Base-by-base conservation (phyloP, 92 coral and sea anemone genomes). In the Actinernus sp. region DNA sequence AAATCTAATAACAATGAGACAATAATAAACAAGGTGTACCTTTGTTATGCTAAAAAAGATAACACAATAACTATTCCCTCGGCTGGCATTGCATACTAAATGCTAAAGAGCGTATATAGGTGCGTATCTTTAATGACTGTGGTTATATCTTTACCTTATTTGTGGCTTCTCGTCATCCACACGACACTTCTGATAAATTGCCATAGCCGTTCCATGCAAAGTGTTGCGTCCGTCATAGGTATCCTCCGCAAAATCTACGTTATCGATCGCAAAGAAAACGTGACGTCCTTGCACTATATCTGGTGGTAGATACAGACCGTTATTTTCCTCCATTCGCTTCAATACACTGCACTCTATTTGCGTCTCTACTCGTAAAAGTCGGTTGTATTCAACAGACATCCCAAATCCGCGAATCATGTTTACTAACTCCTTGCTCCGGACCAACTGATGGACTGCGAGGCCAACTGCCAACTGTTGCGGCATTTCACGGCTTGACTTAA, bases 211-310 rank as follows among this genome's bases (percentile, higher is more conserved):
- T n/a, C n/a, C n/a, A n/a, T n/a, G n/a, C n/a, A n/a, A n/a, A n/a
- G n/a, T n/a, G n/a, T n/a, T n/a, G n/a, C n/a, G n/a, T n/a, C 90
- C 85, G 25, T 84, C 84, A 9, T 55, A 65, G 12, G 84, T 84
- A 57, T 84, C 90, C 36, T 76, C 84, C 1, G 60, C 57, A 26
- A 76, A 83, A 29, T 83, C 89, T 6, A 68, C 77, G 27, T 83
- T 83, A 55, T 83, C 89, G 3, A 65, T 18, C 1, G 82, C 82
- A 59, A 82, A 72, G 32, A 82, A 82, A 2, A 82, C 75, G 59
- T 26, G 83, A 8, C 90, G 25, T 29, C 84, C 71, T 26, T 9
- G n/a, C 4, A 84, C 79, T 12, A 75, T 16, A 60, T 69, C 74
- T 18, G 78, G 89, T 2, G 89, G 83, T 10, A 74, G 25, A 41